phyloP scores from a whole-genome alignment of 2,888 invertebrate genomes.

The Eremobia ochroleuca region DNA sequence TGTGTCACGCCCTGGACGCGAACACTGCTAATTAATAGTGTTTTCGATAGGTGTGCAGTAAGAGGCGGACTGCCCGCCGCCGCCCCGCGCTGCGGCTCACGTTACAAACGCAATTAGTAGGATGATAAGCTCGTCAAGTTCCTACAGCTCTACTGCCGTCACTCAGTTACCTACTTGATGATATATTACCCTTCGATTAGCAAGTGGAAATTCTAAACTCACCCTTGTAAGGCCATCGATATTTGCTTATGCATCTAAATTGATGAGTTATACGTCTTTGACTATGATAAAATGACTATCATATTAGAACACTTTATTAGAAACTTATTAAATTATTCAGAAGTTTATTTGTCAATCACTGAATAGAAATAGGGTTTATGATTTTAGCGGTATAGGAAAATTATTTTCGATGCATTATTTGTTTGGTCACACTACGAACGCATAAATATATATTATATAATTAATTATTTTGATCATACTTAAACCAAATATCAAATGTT shows the following conservation, averaged over 20 bases:
- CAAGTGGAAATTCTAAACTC: constrained; percentile 74
- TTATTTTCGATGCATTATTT: not conserved
- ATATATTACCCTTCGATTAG: constrained; percentile 80
- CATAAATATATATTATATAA: not conserved
- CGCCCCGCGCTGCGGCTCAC: constrained; percentile 71
- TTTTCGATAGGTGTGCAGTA: constrained; percentile 83
- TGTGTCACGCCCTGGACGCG: constrained; percentile 82
- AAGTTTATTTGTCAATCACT: constrained; percentile 8
- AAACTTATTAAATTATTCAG: not conserved
- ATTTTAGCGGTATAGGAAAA: not conserved
- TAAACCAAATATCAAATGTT: constrained; percentile 10
- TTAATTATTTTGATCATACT: constrained; percentile 12
- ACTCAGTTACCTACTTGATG: constrained; percentile 66
- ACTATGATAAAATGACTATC: constrained; percentile 69
- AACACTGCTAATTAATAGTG: constrained; percentile 87
- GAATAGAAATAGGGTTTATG: not conserved
- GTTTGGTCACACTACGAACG: not conserved
- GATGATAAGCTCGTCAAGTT: constrained; percentile 78
- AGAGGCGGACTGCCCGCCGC: constrained; percentile 48
- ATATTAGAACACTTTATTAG: constrained; percentile 1
- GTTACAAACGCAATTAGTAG: constrained; percentile 85
- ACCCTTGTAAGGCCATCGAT: constrained; percentile 74
- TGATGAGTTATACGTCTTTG: constrained; percentile 65
- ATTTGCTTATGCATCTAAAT: constrained; percentile 77
- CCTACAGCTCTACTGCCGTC: constrained; percentile 61